A percentile compares a stretch with the other conserved stretches of the same genome.
Conservation (phyloP, 2,888 invertebrate genomes). For the Euproctis similis region DNA sequence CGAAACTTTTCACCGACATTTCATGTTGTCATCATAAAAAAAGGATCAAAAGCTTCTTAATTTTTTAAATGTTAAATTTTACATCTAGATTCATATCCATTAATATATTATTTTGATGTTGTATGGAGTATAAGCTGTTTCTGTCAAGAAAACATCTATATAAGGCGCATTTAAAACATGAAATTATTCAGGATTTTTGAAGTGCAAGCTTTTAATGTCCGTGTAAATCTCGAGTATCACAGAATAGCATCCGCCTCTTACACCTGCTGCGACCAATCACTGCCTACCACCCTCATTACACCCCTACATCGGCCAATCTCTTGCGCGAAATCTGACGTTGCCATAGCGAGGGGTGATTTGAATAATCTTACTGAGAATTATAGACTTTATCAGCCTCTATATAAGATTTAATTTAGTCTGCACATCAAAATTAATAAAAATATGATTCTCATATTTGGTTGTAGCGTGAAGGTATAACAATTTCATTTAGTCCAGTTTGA, state of each 20-base stretch:
- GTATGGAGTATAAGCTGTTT: too few species aligned
- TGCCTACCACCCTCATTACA: conserved; percentile 35
- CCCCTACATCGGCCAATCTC: conserved; percentile 48
- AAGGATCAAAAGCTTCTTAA: too few species aligned
- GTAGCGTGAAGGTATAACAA: conserved; percentile 40
- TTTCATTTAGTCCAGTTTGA: conserved; percentile 58
- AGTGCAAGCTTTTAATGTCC: conserved; percentile 3
- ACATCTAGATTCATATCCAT: too few species aligned
- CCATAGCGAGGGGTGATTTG: conserved; percentile 36
- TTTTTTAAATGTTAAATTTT: too few species aligned
- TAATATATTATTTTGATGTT: too few species aligned
- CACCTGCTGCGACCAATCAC: conserved; percentile 57
- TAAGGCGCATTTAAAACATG: too few species aligned
- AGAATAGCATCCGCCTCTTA: conserved; percentile 50
- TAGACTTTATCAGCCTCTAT: neutral
- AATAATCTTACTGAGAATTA: too few species aligned
- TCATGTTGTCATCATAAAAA: too few species aligned
- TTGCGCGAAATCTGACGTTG: conserved; percentile 50
- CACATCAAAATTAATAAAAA: conserved; percentile 44
- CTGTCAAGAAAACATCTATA: too few species aligned
- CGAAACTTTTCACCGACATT: too few species aligned
- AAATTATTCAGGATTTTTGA: too few species aligned
- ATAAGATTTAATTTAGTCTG: conserved; percentile 20
- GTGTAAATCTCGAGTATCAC: conserved; percentile 30
- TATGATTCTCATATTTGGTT: conserved; percentile 33